Evolutionary conservation across 2,113 vertebrate genomes (phyloP), one percentile per base, ranked within the genome.

Genomic region (Leptodactylus fuscus): DNA sequence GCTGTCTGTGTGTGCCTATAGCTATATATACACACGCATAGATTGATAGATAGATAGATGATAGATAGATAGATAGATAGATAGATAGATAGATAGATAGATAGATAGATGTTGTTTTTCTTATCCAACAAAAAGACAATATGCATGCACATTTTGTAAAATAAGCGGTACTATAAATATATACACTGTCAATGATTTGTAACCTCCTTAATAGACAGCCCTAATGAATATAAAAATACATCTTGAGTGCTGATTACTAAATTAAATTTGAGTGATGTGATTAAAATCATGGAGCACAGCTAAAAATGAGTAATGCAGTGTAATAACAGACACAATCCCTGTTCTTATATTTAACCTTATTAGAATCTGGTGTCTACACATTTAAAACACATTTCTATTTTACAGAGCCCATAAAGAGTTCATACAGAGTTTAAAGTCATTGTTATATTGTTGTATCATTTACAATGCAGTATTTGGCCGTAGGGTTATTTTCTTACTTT

Each of bases 211-310:
- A 24, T 71, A 53, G 44, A 38, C 6, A 3, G 65, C 32, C 27
- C 80, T 71, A 70, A 82, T 82, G 81, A 82, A 70, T 71, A 70
- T 70, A 69, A 82, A 82, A 73, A 73, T 73, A 55, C 32, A 38
- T 73, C 36, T 71, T 58, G 27, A 38, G 32, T 24, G 69, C 22
- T 82, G 67, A 82, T 82, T 82, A 82, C 34, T 82, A 20, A 32
- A 53, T 82, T 73, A 82, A 55, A 73, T 29, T 55, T 55, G 34
- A 73, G 65, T 73, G 81, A 82, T 36, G 65, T 69, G 41, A 69
- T 51, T 70, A 82, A 82, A 82, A 82, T 70, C 81, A 82, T 67
- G 29, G 44, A 51, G 41, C 29, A 70, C 18, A 71, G 49, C 44
- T 70, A 55, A 16, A 73, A 51, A 73, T 73, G 22, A 82, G 81